phyloP scores from a whole-genome alignment of 2,113 vertebrate genomes.

The Terrapene triunguis region DNA sequence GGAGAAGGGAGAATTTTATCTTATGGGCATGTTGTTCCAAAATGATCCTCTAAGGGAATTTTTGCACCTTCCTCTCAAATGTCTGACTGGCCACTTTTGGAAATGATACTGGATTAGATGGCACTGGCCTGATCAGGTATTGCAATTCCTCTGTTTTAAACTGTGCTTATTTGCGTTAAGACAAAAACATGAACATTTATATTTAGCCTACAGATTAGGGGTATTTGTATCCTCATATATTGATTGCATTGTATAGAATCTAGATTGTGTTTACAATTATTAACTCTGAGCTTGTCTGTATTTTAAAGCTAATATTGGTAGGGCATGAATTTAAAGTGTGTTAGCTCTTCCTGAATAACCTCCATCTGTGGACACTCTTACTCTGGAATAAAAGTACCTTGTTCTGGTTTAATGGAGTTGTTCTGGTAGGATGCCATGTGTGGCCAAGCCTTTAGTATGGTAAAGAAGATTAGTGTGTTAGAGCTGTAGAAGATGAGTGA shows the following conservation, averaged over 20 bases:
- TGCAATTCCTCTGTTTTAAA: neutral
- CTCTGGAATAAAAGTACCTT: neutral
- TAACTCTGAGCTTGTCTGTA: neutral
- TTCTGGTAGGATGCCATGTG: neutral
- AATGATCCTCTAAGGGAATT: neutral
- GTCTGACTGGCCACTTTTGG: neutral
- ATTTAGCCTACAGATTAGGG: neutral
- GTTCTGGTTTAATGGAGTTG: neutral
- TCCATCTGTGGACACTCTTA: neutral
- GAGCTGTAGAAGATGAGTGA: neutral
- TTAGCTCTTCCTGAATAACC: neutral
- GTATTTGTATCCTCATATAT: neutral
- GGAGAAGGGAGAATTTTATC: neutral
- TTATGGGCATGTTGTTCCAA: neutral
- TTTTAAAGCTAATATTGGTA: neutral
- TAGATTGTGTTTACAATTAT: neutral
- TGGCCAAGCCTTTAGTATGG: neutral
- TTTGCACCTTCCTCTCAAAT: neutral
- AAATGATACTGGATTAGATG: neutral
- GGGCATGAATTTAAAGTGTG: neutral
- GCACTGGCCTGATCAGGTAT: accelerated
- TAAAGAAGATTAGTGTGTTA: neutral
- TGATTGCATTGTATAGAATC: neutral
- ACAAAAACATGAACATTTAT: neutral
- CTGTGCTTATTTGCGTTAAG: accelerated